A percentile compares a stretch with the other conserved stretches of the same genome.
Evolutionary conservation across 2,888 invertebrate species (phyloP).

Genomic region (Tenthredo livida): DNA sequence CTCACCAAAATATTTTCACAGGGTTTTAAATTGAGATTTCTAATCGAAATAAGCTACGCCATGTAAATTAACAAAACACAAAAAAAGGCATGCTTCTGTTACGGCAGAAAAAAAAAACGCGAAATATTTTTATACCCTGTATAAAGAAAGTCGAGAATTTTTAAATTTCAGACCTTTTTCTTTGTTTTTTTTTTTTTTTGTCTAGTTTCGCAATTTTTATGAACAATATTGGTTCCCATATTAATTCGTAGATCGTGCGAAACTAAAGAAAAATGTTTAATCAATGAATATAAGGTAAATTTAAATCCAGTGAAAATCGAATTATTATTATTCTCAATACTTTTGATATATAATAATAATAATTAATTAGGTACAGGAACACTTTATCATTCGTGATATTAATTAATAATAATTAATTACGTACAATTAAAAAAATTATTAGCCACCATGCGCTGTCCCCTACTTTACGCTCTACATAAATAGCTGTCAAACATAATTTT

Average conservation of each 20-base stretch:
- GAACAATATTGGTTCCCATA: neutral
- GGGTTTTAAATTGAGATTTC: neutral
- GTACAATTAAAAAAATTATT: conserved; percentile 65
- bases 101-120: neutral
- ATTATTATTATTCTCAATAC: conserved; percentile 75
- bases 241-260: neutral
- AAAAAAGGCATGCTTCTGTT: conserved; percentile 5
- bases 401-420: conserved; percentile 71
- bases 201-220: neutral
- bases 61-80: conserved; percentile 33
- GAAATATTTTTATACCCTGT: conserved; percentile 15
- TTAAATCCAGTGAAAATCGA: conserved; percentile 75
- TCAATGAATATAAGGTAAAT: neutral
- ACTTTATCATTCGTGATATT: conserved; percentile 75
- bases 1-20: conserved; percentile 6
- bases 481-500: conserved; percentile 47
- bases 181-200: too few relatives aligned
- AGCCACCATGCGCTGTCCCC: conserved; percentile 62
- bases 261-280: neutral
- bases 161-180: neutral
- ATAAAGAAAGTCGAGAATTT: neutral
- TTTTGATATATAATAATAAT: conserved; percentile 69
- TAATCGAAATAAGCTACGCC: neutral
- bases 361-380: conserved; percentile 77
- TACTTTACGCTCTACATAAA: conserved; percentile 36